Evolutionary conservation across 2,113 vertebrate genomes (phyloP).

Genomic region (Prinia subflava): DNA sequence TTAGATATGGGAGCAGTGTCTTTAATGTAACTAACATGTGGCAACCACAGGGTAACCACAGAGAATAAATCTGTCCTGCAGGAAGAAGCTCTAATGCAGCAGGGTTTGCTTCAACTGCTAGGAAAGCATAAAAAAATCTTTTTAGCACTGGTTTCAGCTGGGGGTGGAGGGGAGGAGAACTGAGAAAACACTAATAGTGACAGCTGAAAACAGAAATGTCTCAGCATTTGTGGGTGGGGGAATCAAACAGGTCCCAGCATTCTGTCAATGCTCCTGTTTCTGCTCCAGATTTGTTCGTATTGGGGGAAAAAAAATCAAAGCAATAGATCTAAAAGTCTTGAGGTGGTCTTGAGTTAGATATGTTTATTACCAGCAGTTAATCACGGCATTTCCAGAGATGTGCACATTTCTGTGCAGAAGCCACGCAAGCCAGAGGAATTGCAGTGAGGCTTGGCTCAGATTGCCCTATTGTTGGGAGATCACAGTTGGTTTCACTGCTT

Average conservation of each 20-base stretch:
- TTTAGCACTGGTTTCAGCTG: not conserved
- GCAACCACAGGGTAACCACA: constrained; percentile 50
- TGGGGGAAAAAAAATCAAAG: not conserved
- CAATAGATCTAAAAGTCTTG: not conserved
- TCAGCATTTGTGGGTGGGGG: not conserved
- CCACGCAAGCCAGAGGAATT: not conserved
- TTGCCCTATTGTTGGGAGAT: not conserved
- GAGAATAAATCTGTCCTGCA: constrained; percentile 45
- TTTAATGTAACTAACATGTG: constrained; percentile 45
- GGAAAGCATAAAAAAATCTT: not conserved
- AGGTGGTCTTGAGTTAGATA: not conserved
- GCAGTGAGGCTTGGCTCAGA: not conserved
- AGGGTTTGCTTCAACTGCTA: constrained; percentile 13
- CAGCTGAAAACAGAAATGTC: constrained; percentile 42
- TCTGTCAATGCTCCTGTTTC: not conserved
- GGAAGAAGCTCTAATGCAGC: constrained; percentile 20
- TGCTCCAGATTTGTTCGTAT: not conserved
- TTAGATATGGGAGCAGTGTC: constrained; percentile 6
- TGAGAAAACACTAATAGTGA: constrained; percentile 18
- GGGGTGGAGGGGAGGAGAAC: not conserved
- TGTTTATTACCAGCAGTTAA: not conserved
- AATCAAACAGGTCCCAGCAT: constrained; percentile 5
- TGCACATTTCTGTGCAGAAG: not conserved
- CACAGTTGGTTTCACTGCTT: not conserved
- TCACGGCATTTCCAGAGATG: not conserved